These are phyloP conservation scores for Hirtodrosophila histrioides DNA, from an alignment of 2,888 invertebrate genomes.

Conservation along the genomic window DNA sequence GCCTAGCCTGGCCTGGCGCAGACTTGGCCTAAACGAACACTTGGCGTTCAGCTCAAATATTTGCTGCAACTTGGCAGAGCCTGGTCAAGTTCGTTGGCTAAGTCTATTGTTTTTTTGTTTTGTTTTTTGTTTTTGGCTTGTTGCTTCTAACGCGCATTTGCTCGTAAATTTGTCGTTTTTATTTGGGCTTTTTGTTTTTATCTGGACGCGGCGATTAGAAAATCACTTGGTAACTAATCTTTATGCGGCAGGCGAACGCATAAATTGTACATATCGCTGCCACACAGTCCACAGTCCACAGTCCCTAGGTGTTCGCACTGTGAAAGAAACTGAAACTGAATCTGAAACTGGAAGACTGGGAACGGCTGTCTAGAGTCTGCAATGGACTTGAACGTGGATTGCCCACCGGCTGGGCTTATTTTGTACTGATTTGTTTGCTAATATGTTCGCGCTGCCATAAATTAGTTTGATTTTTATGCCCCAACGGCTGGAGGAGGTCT, in stretches of 20 bases:
- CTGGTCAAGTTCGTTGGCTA: slow-evolving; percentile 63
- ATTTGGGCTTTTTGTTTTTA: slow-evolving; percentile 71
- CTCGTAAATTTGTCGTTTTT: slow-evolving; percentile 70
- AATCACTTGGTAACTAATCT: slow-evolving; percentile 76
- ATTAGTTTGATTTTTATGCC: slow-evolving; percentile 73
- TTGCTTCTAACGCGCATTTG: background rate
- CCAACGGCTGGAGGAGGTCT: slow-evolving; percentile 49
- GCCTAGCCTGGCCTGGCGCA: background rate
- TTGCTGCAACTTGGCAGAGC: slow-evolving; percentile 19
- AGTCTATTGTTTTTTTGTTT: slow-evolving; percentile 63
- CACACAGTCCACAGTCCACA: slow-evolving; percentile 1
- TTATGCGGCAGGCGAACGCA: slow-evolving; percentile 73
- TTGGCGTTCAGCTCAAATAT: slow-evolving; percentile 50
- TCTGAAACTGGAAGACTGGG: slow-evolving; percentile 21
- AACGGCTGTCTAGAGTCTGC: slow-evolving; percentile 4
- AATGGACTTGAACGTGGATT: slow-evolving; percentile 21
- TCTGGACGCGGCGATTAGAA: slow-evolving; percentile 70
- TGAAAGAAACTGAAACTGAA: background rate
- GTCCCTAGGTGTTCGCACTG: slow-evolving; percentile 11
- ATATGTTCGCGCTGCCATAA: slow-evolving; percentile 81
- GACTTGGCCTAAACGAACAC: slow-evolving; percentile 13
- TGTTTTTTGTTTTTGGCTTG: slow-evolving; percentile 9
- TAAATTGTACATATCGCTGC: slow-evolving; percentile 61
- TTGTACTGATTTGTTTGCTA: slow-evolving; percentile 82
- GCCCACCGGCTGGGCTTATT: slow-evolving; percentile 70